Percentiles rank a stretch among this genome's conserved stretches.
Conservation (phyloP, 2,797 vertebrate genomes). For the Malacoraja senta region DNA sequence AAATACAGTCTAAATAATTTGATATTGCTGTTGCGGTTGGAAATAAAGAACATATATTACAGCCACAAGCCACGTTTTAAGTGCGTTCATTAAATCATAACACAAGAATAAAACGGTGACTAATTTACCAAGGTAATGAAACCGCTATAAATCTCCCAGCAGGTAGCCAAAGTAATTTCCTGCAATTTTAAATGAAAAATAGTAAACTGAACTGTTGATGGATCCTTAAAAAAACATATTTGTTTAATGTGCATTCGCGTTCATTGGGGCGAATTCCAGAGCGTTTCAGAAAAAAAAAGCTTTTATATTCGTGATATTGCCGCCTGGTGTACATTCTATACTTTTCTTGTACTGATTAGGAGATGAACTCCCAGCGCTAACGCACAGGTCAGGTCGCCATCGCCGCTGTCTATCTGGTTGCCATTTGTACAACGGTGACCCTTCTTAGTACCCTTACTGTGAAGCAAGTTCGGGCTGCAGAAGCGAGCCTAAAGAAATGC, state of each 20-base stretch:
- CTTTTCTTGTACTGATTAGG: neutral
- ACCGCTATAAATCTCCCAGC: slow-evolving; percentile 24
- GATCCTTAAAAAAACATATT: slow-evolving; percentile 4
- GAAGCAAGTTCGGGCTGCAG: no score
- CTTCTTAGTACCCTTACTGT: no score
- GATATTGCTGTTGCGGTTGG: neutral
- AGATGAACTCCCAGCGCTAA: neutral
- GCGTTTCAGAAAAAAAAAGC: neutral
- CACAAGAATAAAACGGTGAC: slow-evolving; percentile 26
- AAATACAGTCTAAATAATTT: slow-evolving; percentile 30
- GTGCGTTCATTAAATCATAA: slow-evolving; percentile 30
- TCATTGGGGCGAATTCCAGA: neutral
- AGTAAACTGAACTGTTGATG: neutral
- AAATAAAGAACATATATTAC: neutral
- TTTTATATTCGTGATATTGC: slow-evolving; percentile 6
- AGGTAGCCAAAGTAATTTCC: slow-evolving; percentile 34
- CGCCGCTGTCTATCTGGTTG: neutral
- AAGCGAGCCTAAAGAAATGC: neutral
- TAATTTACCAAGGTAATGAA: slow-evolving; percentile 14
- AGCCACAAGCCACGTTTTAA: slow-evolving; percentile 7
- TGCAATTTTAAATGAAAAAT: slow-evolving; percentile 34
- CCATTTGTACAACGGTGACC: neutral
- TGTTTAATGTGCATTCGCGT: slow-evolving; percentile 9
- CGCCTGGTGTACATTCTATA: neutral
- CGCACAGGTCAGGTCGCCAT: neutral